These are phyloP conservation scores for Athalia rosae DNA, from an alignment of 2,888 invertebrate genomes.

Conservation along the genomic window DNA sequence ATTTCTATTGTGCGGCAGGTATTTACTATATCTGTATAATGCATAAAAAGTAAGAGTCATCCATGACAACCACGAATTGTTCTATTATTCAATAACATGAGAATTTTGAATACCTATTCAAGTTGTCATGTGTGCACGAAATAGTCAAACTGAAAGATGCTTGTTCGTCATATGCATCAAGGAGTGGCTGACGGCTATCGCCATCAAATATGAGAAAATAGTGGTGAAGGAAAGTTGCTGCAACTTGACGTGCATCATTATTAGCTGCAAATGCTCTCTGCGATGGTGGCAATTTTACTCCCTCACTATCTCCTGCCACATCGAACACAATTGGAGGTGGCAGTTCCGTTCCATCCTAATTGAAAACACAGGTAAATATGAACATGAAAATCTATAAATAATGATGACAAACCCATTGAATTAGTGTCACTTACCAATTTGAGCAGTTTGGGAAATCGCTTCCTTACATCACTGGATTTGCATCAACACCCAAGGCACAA, in stretches of 20 bases:
- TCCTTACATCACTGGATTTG: conserved; percentile 85
- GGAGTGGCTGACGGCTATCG: conserved; percentile 81
- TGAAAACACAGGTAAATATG: background rate
- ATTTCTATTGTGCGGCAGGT: conserved; percentile 81
- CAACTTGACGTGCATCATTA: conserved; percentile 78
- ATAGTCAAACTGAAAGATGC: conserved; percentile 79
- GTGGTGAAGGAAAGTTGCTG: conserved; percentile 87
- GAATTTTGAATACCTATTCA: conserved; percentile 23
- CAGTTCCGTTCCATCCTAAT: conserved; percentile 85
- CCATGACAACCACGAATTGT: background rate
- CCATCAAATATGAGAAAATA: conserved; percentile 88
- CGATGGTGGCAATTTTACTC: conserved; percentile 77
- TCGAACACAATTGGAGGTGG: conserved; percentile 90
- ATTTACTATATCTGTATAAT: conserved; percentile 75
- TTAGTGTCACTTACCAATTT: conserved; percentile 84
- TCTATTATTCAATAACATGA: too few relatives aligned
- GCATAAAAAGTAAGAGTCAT: conserved; percentile 45
- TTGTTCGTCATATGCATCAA: conserved; percentile 90
- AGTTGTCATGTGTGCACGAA: conserved; percentile 27
- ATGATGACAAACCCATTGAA: conserved; percentile 6
- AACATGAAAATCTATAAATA: background rate
- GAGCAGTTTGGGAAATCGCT: conserved; percentile 87
- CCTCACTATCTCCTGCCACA: conserved; percentile 76
- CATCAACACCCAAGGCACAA: conserved; percentile 67
- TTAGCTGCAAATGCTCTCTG: conserved; percentile 79